Evolutionary conservation across 2,113 vertebrate genomes (phyloP).

Genomic region (Labeo rohita): DNA sequence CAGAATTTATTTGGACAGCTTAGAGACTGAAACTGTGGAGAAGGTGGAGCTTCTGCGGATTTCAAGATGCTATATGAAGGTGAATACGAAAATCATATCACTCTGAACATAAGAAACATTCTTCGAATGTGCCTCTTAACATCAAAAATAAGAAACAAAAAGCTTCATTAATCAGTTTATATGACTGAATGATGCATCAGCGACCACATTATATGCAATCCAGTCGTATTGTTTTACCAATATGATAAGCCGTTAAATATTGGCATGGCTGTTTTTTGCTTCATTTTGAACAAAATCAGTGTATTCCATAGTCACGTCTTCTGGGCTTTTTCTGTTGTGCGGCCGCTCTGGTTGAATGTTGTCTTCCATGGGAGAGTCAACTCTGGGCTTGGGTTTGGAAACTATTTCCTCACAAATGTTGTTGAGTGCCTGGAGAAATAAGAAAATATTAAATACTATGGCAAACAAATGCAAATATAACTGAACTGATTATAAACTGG

Average conservation of each 20-base stretch:
- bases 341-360: constrained; percentile 65
- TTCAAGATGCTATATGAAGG: neutral
- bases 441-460: neutral
- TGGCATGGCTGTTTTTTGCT: constrained; percentile 44
- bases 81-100: neutral
- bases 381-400: constrained; percentile 82
- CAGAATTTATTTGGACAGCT: neutral
- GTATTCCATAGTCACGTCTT: constrained; percentile 72
- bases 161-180: neutral
- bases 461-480: neutral
- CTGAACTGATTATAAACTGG: neutral
- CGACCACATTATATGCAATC: neutral
- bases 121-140: neutral
- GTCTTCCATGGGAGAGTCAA: constrained; percentile 81
- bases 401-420: constrained; percentile 78
- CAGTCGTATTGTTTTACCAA: neutral
- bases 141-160: constrained; percentile 4
- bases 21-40: neutral
- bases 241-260: neutral
- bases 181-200: neutral
- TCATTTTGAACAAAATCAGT: constrained; percentile 77
- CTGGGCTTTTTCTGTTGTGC: constrained; percentile 67
- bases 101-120: neutral
- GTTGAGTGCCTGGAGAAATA: constrained; percentile 72
- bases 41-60: neutral